A percentile compares a stretch with the other conserved stretches of the same genome.
phyloP scores from a whole-genome alignment of 1,140 invertebrate genomes.

The Drosophila elegans region DNA sequence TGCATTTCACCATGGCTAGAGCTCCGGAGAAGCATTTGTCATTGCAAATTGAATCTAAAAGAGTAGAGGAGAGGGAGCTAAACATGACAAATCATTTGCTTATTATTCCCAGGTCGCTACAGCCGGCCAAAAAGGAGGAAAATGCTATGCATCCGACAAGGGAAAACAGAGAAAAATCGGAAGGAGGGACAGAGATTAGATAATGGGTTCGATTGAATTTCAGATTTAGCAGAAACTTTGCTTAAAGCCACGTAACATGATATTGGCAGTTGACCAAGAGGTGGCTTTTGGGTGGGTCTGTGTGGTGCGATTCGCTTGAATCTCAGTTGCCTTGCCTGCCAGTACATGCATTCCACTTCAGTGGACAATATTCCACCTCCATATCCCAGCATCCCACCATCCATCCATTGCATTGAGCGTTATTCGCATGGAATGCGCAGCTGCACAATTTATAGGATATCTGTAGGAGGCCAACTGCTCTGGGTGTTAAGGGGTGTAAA shows the following conservation, averaged over 20 bases:
- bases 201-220: conserved; percentile 41
- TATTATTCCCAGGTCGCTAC: conserved; percentile 55
- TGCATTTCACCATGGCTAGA: conserved; percentile 24
- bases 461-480: conserved; percentile 25
- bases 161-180: conserved; percentile 2
- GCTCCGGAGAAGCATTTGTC: conserved; percentile 36
- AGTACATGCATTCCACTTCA: conserved; percentile 63
- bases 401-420: conserved; percentile 49
- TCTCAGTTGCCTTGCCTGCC: conserved; percentile 21
- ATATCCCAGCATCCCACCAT: conserved; percentile 5
- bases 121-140: not conserved
- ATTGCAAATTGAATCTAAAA: conserved; percentile 41
- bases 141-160: conserved; percentile 44
- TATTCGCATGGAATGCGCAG: conserved; percentile 74
- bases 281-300: conserved; percentile 6
- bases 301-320: conserved; percentile 9
- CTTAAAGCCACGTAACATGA: conserved; percentile 60
- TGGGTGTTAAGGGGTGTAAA: conserved; percentile 15
- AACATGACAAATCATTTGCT: conserved; percentile 78
- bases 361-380: conserved; percentile 58
- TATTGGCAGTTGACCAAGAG: conserved; percentile 67
- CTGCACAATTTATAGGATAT: conserved; percentile 76
- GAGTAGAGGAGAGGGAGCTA: conserved; percentile 19
- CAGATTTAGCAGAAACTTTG: conserved; percentile 42
- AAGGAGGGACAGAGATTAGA: conserved; percentile 35